These are phyloP conservation scores for Sciurus carolinensis DNA, from an alignment of 2,797 vertebrate genomes.

Conservation along the genomic window DNA sequence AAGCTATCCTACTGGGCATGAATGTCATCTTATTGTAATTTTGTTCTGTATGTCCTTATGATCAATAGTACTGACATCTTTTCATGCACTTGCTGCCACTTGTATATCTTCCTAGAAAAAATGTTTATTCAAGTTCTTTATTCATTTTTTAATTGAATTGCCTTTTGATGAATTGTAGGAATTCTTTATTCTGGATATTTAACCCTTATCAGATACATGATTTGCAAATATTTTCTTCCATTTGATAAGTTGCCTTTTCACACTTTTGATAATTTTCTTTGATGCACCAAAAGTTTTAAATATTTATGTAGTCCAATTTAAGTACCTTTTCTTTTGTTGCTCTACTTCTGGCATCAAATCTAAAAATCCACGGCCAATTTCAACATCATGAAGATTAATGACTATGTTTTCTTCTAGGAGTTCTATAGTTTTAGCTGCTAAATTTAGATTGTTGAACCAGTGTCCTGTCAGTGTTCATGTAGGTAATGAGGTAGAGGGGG, in stretches of 20 bases:
- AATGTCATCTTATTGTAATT: slow-evolving; percentile 17
- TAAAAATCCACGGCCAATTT: background rate
- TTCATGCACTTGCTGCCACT: background rate
- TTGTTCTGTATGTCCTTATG: slow-evolving; percentile 14
- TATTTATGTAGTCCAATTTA: slow-evolving; percentile 15
- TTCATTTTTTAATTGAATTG: background rate
- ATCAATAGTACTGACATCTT: background rate
- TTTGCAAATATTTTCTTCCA: slow-evolving; percentile 6
- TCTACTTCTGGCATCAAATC: slow-evolving; percentile 9
- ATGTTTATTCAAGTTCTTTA: slow-evolving; percentile 2
- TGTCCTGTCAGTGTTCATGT: slow-evolving; percentile 4
- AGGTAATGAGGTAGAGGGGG: background rate
- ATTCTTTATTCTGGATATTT: slow-evolving; percentile 33
- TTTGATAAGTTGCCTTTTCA: slow-evolving; percentile 14
- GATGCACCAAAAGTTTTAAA: slow-evolving; percentile 7
- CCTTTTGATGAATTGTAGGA: background rate
- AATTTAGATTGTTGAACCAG: background rate
- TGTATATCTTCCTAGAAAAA: slow-evolving; percentile 25
- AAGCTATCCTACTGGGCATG: background rate
- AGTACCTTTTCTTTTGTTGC: background rate
- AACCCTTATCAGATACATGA: background rate
- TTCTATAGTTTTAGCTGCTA: slow-evolving; percentile 11
- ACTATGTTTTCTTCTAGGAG: background rate
- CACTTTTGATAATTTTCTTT: slow-evolving; percentile 45
- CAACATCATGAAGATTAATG: background rate